Conservation (phyloP, 2,113 vertebrate genomes). For the Dasyurus viverrinus region DNA sequence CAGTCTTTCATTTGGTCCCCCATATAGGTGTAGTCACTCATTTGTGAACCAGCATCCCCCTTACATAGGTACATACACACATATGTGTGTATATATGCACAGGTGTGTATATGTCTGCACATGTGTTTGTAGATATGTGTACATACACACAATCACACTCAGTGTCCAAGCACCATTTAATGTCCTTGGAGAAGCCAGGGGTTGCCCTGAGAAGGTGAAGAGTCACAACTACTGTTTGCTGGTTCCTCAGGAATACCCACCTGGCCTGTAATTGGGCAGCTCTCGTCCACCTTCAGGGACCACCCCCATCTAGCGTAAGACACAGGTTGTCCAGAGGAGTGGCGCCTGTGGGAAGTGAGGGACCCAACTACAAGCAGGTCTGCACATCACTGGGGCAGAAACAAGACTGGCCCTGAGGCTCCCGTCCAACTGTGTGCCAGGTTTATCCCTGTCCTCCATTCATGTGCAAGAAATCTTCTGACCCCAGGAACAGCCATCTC, state of each 20-base stretch:
- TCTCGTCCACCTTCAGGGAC: background rate
- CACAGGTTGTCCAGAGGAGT: background rate
- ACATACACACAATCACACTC: background rate
- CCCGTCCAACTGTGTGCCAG: background rate
- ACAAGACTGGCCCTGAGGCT: background rate
- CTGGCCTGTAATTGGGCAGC: background rate
- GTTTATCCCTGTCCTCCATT: background rate
- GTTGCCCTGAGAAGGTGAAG: slow-evolving; percentile 2
- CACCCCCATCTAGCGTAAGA: background rate
- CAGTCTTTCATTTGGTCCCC: background rate
- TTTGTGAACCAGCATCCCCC: background rate
- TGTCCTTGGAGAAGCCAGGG: background rate
- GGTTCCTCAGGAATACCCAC: background rate
- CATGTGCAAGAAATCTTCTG: background rate
- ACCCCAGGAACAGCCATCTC: background rate
- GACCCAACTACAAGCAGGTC: background rate
- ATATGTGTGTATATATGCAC: background rate
- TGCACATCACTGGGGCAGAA: background rate
- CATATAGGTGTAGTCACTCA: background rate
- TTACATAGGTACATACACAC: background rate
- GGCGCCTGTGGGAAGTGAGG: background rate
- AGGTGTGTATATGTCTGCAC: background rate
- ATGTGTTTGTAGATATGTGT: background rate
- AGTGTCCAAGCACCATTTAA: background rate
- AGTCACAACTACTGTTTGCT: slow-evolving; percentile 20